Evolutionary conservation across 2,797 vertebrate species (phyloP).

Genomic region (Fistularia commersonii): DNA sequence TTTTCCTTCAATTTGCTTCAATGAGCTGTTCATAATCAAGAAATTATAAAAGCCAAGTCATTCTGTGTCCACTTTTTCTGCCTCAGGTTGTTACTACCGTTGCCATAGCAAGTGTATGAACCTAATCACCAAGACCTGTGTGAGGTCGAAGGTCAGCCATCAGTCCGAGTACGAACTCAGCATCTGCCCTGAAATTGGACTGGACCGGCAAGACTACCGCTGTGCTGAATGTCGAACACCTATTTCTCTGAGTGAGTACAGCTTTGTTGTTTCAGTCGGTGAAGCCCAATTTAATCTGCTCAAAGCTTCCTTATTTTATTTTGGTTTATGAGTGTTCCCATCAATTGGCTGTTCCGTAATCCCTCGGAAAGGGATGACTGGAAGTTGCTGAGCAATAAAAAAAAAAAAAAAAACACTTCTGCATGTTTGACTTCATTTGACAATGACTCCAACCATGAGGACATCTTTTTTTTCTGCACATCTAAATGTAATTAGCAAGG

Average conservation of each 20-base stretch:
- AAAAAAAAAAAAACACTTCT: no score
- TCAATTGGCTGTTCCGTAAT: no score
- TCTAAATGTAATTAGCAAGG: no score
- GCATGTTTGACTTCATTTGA: no score
- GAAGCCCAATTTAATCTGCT: not conserved
- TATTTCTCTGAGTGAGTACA: conserved; percentile 88
- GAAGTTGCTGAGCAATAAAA: no score
- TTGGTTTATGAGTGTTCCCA: no score
- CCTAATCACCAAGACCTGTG: conserved; percentile 89
- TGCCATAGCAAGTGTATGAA: conserved; percentile 98
- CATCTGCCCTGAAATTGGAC: conserved; percentile 92
- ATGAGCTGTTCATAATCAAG: no score
- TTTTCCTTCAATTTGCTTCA: no score
- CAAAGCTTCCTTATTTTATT: not conserved
- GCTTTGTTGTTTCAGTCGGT: not conserved
- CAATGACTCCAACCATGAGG: no score
- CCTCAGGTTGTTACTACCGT: conserved; percentile 90
- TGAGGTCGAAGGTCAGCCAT: conserved; percentile 95
- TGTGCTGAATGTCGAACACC: conserved; percentile 91
- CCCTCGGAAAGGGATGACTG: no score
- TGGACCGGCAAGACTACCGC: conserved; percentile 95
- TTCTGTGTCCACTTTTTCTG: conserved; percentile 1
- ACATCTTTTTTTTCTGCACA: no score
- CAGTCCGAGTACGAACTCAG: conserved; percentile 93
- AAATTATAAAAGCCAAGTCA: not conserved